Conservation (phyloP, 2,888 invertebrate genomes). For the Agrochola litura region DNA sequence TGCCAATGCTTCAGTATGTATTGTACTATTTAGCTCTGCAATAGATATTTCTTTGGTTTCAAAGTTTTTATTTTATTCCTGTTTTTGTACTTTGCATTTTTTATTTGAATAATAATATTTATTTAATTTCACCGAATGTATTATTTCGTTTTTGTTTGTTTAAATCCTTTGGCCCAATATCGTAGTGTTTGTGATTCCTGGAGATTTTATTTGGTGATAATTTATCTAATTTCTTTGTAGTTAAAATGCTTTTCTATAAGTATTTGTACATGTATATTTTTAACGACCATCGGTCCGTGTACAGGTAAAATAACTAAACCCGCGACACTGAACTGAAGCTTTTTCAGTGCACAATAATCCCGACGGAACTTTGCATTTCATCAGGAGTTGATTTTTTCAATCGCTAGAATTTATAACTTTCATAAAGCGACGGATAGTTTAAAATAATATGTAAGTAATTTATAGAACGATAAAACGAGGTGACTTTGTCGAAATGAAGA, state of each 20-base stretch:
- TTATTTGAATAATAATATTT: not conserved
- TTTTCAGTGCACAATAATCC: constrained; percentile 2
- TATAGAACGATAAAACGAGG: not conserved
- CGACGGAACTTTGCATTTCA: not conserved
- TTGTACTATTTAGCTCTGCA: constrained; percentile 1
- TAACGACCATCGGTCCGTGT: not conserved
- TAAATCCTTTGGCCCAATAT: not conserved
- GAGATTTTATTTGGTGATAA: not conserved
- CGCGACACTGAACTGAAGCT: not conserved
- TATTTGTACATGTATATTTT: not conserved
- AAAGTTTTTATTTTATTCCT: not conserved
- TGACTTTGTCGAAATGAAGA: too few species aligned
- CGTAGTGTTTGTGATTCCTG: not conserved
- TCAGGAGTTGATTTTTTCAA: not conserved
- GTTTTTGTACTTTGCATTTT: not conserved
- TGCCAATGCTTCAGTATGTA: not conserved
- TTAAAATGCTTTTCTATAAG: not conserved
- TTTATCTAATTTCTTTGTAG: not conserved
- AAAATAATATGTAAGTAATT: not conserved
- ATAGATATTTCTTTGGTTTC: not conserved
- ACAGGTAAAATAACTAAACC: not conserved
- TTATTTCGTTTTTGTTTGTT: constrained; percentile 3
- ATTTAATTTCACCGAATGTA: not conserved
- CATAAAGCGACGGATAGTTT: not conserved
- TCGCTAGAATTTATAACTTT: not conserved